Conservation (phyloP, 2,888 invertebrate genomes). For the Plemyria rubiginata region DNA sequence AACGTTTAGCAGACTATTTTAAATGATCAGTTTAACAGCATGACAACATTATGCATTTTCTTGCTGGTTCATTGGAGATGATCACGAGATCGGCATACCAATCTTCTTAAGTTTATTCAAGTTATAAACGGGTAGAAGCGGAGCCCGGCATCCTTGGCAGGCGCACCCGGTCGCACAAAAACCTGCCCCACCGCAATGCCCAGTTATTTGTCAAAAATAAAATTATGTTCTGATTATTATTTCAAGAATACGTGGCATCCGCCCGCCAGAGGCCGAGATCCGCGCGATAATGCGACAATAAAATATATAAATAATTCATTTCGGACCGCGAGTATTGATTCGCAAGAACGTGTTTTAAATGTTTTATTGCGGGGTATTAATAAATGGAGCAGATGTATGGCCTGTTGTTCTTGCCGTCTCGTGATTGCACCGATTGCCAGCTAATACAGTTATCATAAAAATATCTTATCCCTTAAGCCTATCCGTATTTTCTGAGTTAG, state of each 20-base stretch:
- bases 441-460: conserved; percentile 51
- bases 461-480: neutral
- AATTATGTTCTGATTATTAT: conserved; percentile 82
- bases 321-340: conserved; percentile 74
- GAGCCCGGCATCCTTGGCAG: conserved; percentile 55
- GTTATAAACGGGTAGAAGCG: conserved; percentile 45
- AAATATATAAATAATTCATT: conserved; percentile 83
- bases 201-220: conserved; percentile 84
- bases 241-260: conserved; percentile 66
- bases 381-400: conserved; percentile 79
- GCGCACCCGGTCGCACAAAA: conserved; percentile 59
- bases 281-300: conserved; percentile 82
- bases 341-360: conserved; percentile 83
- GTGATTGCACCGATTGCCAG: conserved; percentile 62
- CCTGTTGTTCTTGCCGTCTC: conserved; percentile 59
- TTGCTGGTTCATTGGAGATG: conserved; percentile 46
- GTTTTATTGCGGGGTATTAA: conserved; percentile 80
- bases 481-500: neutral
- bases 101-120: conserved; percentile 62
- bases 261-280: conserved; percentile 61
- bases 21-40: conserved; percentile 11
- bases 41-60: conserved; percentile 28
- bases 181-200: conserved; percentile 59
- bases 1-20: conserved; percentile 8
- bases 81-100: conserved; percentile 63